These are phyloP conservation scores for Clarias batrachus DNA, from an alignment of 2,113 vertebrate species.

Conservation along the genomic window DNA sequence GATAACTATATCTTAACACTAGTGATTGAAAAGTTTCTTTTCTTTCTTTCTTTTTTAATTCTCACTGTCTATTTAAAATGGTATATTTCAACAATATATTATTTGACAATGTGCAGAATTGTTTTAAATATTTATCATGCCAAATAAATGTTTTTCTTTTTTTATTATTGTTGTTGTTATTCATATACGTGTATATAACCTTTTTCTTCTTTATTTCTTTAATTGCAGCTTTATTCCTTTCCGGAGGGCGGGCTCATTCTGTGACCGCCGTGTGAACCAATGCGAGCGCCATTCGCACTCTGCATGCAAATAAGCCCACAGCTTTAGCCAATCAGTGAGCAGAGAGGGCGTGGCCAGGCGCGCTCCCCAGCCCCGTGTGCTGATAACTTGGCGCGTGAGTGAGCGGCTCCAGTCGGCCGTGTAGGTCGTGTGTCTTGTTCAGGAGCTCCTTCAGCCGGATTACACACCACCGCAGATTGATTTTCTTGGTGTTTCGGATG, in stretches of 20 bases:
- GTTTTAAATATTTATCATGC: too few species aligned
- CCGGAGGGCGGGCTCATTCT: conserved; percentile 42
- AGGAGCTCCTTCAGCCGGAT: background rate
- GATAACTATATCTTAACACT: too few species aligned
- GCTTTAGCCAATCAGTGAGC: background rate
- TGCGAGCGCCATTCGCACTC: conserved; percentile 38
- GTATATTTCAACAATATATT: too few species aligned
- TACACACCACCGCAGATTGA: background rate
- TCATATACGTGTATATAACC: background rate
- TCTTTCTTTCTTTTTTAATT: too few species aligned
- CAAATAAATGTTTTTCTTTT: too few species aligned
- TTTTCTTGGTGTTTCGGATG: background rate
- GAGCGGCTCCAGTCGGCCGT: conserved; percentile 21
- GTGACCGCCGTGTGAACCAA: conserved; percentile 54
- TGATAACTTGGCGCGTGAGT: conserved; percentile 4
- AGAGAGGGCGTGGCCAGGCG: background rate
- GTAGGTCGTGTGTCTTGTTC: background rate
- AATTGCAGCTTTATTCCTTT: conserved; percentile 16
- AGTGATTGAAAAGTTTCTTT: too few species aligned
- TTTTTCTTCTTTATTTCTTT: background rate
- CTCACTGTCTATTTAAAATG: too few species aligned
- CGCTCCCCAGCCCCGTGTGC: background rate
- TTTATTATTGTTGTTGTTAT: background rate
- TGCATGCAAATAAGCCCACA: conserved; percentile 1
- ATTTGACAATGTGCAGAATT: too few species aligned